phyloP scores from a whole-genome alignment of 2,797 vertebrate species.

The Threskiornis aethiopicus region DNA sequence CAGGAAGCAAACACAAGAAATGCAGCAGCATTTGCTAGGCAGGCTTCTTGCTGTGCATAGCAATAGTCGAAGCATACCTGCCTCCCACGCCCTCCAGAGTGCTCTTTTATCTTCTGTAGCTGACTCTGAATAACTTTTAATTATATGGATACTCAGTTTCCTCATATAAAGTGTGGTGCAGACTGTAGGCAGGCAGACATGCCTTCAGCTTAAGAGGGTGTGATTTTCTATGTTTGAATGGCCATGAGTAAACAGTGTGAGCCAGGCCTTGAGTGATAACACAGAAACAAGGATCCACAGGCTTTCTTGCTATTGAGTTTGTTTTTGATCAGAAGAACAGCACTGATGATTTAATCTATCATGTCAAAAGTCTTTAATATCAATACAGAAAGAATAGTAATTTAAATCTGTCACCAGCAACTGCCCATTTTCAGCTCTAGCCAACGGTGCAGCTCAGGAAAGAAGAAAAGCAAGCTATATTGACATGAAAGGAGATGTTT shows the following conservation, averaged over 20 bases:
- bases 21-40: background rate
- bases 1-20: background rate
- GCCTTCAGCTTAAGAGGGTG: background rate
- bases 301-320: background rate
- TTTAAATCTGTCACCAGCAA: slow-evolving; percentile 27
- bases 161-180: background rate
- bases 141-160: background rate
- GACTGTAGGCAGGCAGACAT: background rate
- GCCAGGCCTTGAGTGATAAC: background rate
- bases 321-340: slow-evolving; percentile 3
- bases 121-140: background rate
- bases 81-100: background rate
- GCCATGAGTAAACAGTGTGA: background rate
- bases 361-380: slow-evolving; percentile 32
- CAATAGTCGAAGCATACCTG: background rate
- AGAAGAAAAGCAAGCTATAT: background rate
- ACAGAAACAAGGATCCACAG: background rate
- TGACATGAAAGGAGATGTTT: background rate
- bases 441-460: slow-evolving; percentile 19
- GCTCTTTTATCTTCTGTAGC: background rate
- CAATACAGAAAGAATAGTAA: slow-evolving; percentile 42
- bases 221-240: background rate
- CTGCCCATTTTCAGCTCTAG: slow-evolving; percentile 57
- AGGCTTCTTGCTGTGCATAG: background rate
- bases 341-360: slow-evolving; percentile 37